Evolutionary conservation across 2,888 invertebrate genomes (phyloP).

Genomic region (Venustoraphidia nigricollis): DNA sequence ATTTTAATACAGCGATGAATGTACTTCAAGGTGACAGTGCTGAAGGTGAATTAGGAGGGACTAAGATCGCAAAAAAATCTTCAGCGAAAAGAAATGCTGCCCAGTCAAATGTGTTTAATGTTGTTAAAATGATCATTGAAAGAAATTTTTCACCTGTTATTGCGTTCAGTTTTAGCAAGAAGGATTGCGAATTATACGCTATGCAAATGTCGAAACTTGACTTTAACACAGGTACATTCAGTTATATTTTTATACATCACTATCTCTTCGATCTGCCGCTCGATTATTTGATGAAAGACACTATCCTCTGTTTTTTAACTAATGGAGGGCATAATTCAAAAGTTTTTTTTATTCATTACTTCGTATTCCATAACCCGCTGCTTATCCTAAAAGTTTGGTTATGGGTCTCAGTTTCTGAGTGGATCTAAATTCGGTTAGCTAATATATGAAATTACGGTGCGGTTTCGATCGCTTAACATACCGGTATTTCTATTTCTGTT

Average conservation of each 20-base stretch:
- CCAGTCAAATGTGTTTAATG: conserved; percentile 83
- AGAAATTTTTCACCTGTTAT: conserved; percentile 95
- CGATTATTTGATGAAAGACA: too few relatives aligned
- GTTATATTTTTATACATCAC: not conserved
- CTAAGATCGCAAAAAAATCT: conserved; percentile 54
- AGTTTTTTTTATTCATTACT: too few relatives aligned
- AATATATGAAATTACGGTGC: too few relatives aligned
- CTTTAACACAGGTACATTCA: conserved; percentile 76
- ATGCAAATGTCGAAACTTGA: conserved; percentile 94
- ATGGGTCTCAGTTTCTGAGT: too few relatives aligned
- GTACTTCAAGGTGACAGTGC: conserved; percentile 74
- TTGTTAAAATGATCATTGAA: conserved; percentile 98
- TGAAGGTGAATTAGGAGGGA: conserved; percentile 45
- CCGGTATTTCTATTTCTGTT: too few relatives aligned
- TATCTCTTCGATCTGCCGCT: not conserved
- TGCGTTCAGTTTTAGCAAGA: conserved; percentile 97
- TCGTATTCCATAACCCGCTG: too few relatives aligned
- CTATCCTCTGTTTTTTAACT: too few relatives aligned
- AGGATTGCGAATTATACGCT: conserved; percentile 94
- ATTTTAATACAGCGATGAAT: conserved; percentile 95
- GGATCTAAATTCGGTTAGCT: too few relatives aligned
- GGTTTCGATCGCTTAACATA: too few relatives aligned
- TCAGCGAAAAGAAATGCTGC: conserved; percentile 47
- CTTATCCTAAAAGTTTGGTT: too few relatives aligned
- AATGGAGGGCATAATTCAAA: too few relatives aligned